A percentile compares a stretch with the other conserved stretches of the same genome.
Evolutionary conservation across 53 echinoderm and acorn worm species (phyloP).

Genomic region (Zoroaster sp.): DNA sequence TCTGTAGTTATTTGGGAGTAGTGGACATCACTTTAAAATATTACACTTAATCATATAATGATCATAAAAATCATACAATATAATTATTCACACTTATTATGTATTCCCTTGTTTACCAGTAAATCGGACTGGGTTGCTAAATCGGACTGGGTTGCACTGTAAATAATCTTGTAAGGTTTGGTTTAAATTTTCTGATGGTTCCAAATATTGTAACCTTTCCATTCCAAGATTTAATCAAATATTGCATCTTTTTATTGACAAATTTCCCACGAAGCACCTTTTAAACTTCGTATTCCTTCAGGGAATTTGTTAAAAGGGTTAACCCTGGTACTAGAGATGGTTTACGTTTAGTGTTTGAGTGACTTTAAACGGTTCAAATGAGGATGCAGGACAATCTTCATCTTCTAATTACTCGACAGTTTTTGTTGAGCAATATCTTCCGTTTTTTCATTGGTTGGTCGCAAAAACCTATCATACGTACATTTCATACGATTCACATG

Average conservation of each 20-base stretch:
- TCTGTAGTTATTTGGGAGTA: no score
- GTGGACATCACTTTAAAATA: no score
- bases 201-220: slow-evolving; percentile 4
- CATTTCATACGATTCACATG: slow-evolving; percentile 51
- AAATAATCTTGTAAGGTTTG: not conserved
- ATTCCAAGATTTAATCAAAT: slow-evolving; percentile 31
- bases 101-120: no score
- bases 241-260: slow-evolving; percentile 4
- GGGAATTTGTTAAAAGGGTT: not conserved
- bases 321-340: not conserved
- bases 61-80: no score
- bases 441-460: slow-evolving; percentile 12
- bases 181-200: not conserved
- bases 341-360: not conserved
- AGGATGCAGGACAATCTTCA: slow-evolving; percentile 3
- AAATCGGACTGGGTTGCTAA: no score
- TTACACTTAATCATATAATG: no score
- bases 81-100: no score
- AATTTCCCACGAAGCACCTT: slow-evolving; percentile 19
- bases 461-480: slow-evolving; percentile 25
- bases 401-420: not conserved
- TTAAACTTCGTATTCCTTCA: not conserved
- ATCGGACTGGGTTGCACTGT: slow-evolving; percentile 6
- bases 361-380: slow-evolving; percentile 13
- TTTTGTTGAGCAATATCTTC: slow-evolving; percentile 10